Evolutionary conservation across 1,140 invertebrate genomes (phyloP), one percentile per base, ranked within the genome.

Genomic region (Drosophila tropicalis): DNA sequence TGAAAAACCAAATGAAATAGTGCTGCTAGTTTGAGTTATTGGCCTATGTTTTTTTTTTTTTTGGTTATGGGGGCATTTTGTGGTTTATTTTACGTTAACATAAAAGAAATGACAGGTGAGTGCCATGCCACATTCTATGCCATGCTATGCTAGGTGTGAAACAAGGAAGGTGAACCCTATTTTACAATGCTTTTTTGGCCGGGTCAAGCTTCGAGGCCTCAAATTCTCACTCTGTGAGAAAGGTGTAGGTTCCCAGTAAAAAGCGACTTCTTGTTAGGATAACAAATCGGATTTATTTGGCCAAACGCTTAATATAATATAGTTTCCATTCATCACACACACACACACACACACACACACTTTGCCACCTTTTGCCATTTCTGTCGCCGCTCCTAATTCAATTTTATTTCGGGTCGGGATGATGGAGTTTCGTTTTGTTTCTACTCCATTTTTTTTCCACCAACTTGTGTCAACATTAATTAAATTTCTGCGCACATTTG

Each of bases 391-490:
- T 55, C 47, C 29, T 12, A 19, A 19, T 62, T 17, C 32, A 60
- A 56, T 29, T 41, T 32, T 19, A 0, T 51, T 51, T 51, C 7
- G 29, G n/a, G 9, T 22, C 56, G 51, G 10, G 44, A 22, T 22
- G 17, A 19, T 25, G 22, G 22, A 22, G 44, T 51, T 51, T 51
- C 9, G 3, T 10, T 22, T 51, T 19, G 9, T 10, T 22, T 22
- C 5, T 29, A 62, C 51, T 36, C 32, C 40, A 29, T 29, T 34
- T 13, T 4, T 56, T 10, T 13, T 67, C 56, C 56, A 60, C 54
- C 67, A 83, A 68, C 69, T 87, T 89, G 80, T 87, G 84, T 87
- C 84, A 90, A 87, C 84, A 89, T 89, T 89, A 87, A 87, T 87
- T 87, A 89, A 87, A 80, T 89, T 87, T 84, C 70, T 65, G 84